These are phyloP conservation scores for Neopipo cinnamomea DNA, from an alignment of 2,113 vertebrate genomes.

Conservation along the genomic window DNA sequence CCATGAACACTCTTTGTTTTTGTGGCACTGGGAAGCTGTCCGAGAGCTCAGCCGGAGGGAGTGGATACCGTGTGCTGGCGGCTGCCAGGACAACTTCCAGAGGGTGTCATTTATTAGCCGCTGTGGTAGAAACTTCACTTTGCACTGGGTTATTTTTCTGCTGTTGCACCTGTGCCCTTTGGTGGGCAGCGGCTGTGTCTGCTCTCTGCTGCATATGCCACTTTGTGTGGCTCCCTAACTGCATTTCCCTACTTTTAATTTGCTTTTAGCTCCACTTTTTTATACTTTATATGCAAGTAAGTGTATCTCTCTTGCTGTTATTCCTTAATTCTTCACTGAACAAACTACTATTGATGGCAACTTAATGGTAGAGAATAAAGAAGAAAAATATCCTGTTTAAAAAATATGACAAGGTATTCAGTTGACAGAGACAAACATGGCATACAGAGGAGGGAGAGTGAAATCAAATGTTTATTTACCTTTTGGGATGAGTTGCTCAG, in stretches of 20 bases:
- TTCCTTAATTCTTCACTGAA: neutral
- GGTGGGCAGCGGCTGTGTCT: neutral
- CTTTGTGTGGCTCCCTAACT: neutral
- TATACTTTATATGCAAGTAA: neutral
- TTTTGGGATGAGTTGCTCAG: conserved; percentile 11
- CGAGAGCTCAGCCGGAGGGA: neutral
- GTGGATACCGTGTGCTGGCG: neutral
- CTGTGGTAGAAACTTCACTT: neutral
- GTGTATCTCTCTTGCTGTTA: neutral
- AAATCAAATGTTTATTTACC: conserved; percentile 20
- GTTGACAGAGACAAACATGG: neutral
- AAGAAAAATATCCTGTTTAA: neutral
- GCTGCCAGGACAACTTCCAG: neutral
- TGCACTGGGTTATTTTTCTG: neutral
- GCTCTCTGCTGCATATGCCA: neutral
- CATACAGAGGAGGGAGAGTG: neutral
- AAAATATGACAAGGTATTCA: neutral
- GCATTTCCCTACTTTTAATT: neutral
- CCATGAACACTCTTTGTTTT: neutral
- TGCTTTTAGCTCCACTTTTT: neutral
- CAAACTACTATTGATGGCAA: neutral
- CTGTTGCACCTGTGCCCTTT: conserved; percentile 1
- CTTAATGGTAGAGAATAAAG: neutral
- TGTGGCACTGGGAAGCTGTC: neutral
- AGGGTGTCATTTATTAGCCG: neutral